A percentile compares a stretch with the other conserved stretches of the same genome.
These are phyloP conservation scores for Ashinkailepas kermadecensis DNA, from an alignment of 2,888 invertebrate species.

Conservation along the genomic window DNA sequence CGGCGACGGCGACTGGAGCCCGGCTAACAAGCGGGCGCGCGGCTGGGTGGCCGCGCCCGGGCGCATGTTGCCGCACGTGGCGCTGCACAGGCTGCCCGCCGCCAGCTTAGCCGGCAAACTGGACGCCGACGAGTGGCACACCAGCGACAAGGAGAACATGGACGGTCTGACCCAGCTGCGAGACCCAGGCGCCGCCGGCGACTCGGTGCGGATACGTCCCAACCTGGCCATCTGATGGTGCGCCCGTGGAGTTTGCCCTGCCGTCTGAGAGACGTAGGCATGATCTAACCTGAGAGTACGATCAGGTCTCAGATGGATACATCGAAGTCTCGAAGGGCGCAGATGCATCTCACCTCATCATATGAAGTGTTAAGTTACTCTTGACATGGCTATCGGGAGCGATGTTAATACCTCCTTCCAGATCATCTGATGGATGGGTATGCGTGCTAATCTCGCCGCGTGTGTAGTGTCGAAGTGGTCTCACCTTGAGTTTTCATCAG, in stretches of 20 bases:
- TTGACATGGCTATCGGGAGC: no score
- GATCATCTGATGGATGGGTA: no score
- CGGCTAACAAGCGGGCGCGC: not conserved
- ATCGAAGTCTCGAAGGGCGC: no score
- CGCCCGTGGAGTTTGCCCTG: not conserved
- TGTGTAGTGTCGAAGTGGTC: no score
- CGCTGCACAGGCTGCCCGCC: not conserved
- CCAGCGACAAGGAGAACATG: not conserved
- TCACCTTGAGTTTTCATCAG: no score
- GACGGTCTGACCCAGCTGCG: not conserved
- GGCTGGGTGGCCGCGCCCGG: not conserved
- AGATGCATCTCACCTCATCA: no score
- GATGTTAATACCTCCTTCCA: no score
- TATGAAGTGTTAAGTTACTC: no score
- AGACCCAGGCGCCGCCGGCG: slow-evolving; percentile 8
- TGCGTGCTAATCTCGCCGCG: no score
- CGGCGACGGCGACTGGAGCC: not conserved
- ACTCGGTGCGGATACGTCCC: not conserved
- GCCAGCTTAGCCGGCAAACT: not conserved
- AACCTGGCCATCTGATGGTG: not conserved
- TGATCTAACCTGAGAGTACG: no score
- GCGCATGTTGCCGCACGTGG: not conserved
- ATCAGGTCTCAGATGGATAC: no score
- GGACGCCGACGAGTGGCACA: not conserved
- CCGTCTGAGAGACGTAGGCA: no score